Conservation (phyloP, 2,113 vertebrate genomes). For the Isurus oxyrinchus region DNA sequence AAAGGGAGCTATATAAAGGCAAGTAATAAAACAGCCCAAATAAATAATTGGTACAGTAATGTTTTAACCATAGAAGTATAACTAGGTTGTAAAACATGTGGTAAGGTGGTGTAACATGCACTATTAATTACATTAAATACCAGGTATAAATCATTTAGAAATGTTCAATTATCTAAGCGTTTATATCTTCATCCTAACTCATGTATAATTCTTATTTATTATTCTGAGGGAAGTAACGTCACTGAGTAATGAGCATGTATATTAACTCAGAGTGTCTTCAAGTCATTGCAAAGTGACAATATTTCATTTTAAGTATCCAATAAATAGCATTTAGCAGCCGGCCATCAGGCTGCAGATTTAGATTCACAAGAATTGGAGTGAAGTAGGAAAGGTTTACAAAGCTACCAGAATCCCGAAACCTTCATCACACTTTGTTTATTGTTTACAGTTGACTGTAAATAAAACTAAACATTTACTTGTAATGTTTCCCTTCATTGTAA, state of each 20-base stretch:
- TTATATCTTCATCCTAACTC: not conserved
- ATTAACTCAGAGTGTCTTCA: conserved; percentile 13
- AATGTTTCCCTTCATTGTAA: not conserved
- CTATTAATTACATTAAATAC: conserved; percentile 19
- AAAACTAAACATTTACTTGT: not conserved
- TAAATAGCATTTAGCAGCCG: not conserved
- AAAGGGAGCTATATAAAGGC: not conserved
- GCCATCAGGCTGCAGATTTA: not conserved
- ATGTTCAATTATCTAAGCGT: not conserved
- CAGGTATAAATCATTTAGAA: conserved; percentile 7
- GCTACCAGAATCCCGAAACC: not conserved
- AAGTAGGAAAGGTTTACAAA: not conserved
- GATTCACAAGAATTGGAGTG: not conserved
- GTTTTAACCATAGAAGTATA: not conserved
- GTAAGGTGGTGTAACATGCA: not conserved
- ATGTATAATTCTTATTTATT: conserved; percentile 31
- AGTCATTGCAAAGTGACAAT: not conserved
- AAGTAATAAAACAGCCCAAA: not conserved
- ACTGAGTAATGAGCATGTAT: not conserved
- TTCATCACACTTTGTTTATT: not conserved
- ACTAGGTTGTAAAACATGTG: not conserved
- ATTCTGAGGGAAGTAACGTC: not conserved
- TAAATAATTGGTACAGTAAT: not conserved
- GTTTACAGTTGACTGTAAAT: not conserved
- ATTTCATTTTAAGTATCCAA: not conserved